Conservation (phyloP, 1,140 invertebrate genomes). For the Onthophagus taurus region DNA sequence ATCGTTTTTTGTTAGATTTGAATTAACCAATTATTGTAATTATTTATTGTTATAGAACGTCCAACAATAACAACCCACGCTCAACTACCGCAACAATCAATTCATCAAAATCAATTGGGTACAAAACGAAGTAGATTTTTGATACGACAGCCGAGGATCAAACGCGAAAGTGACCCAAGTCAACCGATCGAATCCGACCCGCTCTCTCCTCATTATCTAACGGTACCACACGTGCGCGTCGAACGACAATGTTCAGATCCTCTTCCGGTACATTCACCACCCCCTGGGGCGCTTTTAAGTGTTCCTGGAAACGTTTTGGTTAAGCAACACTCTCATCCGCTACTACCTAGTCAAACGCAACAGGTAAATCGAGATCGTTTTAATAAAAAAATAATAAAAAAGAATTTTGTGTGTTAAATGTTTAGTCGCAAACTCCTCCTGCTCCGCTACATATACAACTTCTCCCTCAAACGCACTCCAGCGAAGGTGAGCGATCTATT, state of each 20-base stretch:
- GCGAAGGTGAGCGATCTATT: slow-evolving; percentile 26
- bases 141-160: slow-evolving; percentile 56
- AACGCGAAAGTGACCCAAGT: slow-evolving; percentile 47
- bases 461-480: not conserved
- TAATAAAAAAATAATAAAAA: slow-evolving; percentile 1
- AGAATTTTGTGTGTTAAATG: not conserved
- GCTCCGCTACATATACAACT: slow-evolving; percentile 21
- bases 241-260: slow-evolving; percentile 51
- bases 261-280: slow-evolving; percentile 37
- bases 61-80: slow-evolving; percentile 23
- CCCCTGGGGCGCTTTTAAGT: slow-evolving; percentile 46
- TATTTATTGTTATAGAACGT: slow-evolving; percentile 20
- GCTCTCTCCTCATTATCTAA: slow-evolving; percentile 38
- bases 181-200: slow-evolving; percentile 44
- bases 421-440: slow-evolving; percentile 30
- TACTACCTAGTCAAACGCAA: slow-evolving; percentile 45
- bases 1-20: not conserved
- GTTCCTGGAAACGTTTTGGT: slow-evolving; percentile 49
- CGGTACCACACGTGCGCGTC: slow-evolving; percentile 40
- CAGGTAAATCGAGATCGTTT: slow-evolving; percentile 16
- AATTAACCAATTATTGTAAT: not conserved
- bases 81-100: slow-evolving; percentile 20
- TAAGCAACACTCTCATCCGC: slow-evolving; percentile 57
- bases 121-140: slow-evolving; percentile 49
- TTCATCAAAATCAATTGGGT: slow-evolving; percentile 36